A percentile compares a stretch with the other conserved stretches of the same genome.
Conservation (phyloP, 2,888 invertebrate species). For the Spisula solida region DNA sequence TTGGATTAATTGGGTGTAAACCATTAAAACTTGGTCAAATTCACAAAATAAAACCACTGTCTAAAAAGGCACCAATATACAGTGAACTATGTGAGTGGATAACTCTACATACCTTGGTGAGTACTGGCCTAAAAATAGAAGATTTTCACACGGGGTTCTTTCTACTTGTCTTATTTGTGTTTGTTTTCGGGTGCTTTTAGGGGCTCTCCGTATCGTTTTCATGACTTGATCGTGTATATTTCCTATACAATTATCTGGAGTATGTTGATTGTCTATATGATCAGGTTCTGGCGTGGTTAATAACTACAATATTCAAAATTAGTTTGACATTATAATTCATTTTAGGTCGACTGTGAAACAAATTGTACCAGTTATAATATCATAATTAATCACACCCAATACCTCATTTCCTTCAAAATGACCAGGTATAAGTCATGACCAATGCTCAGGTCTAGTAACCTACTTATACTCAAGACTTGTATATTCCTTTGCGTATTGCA, state of each 20-base stretch:
- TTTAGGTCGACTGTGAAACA: no score
- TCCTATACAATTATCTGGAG: conserved; percentile 64
- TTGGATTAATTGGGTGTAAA: no score
- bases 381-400: no score
- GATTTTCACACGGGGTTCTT: neutral
- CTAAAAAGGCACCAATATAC: neutral
- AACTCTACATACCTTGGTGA: conserved; percentile 78
- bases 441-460: no score
- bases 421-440: no score
- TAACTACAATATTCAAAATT: conserved; percentile 46
- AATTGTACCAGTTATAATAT: no score
- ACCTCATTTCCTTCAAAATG: no score
- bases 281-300: conserved; percentile 58
- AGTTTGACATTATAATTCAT: neutral
- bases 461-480: no score
- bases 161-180: conserved; percentile 25
- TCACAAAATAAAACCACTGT: neutral
- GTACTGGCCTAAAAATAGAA: conserved; percentile 76
- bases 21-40: neutral
- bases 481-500: no score
- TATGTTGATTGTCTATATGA: conserved; percentile 58
- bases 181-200: conserved; percentile 54
- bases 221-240: conserved; percentile 68
- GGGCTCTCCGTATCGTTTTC: conserved; percentile 58
- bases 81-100: no score